These are phyloP conservation scores for Tinea semifulvella DNA, from an alignment of 2,888 invertebrate species.

Conservation along the genomic window DNA sequence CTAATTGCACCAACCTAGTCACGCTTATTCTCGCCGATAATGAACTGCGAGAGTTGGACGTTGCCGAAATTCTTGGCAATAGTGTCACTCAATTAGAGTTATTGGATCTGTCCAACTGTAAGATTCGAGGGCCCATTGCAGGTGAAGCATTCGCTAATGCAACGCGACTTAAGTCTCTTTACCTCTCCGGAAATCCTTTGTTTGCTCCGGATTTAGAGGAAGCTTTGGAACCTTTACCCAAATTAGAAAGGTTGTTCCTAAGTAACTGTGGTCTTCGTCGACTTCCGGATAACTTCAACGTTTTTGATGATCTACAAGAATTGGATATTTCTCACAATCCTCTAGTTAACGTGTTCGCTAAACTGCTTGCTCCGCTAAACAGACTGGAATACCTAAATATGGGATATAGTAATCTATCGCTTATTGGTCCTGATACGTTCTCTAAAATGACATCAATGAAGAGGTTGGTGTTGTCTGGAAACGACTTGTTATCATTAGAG, in stretches of 20 bases:
- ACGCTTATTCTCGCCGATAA: conserved; percentile 72
- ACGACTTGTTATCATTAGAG: conserved; percentile 71
- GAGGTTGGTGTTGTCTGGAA: conserved; percentile 73
- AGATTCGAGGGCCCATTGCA: conserved; percentile 71
- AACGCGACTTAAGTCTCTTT: conserved; percentile 70
- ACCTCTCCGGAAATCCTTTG: conserved; percentile 73
- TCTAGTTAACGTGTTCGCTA: conserved; percentile 72
- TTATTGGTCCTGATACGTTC: conserved; percentile 71
- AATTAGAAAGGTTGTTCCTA: conserved; percentile 71
- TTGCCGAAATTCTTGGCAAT: conserved; percentile 70
- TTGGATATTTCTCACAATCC: conserved; percentile 77
- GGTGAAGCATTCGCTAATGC: conserved; percentile 75
- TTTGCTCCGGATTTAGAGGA: conserved; percentile 73
- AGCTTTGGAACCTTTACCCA: conserved; percentile 71
- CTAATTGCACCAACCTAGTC: conserved; percentile 70
- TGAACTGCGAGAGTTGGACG: conserved; percentile 70
- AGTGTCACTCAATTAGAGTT: conserved; percentile 71
- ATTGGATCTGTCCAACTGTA: conserved; percentile 74
- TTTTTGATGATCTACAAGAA: conserved; percentile 71
- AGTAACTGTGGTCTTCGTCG: conserved; percentile 72
- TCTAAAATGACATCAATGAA: conserved; percentile 74
- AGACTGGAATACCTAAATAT: conserved; percentile 75
- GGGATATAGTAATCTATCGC: conserved; percentile 75
- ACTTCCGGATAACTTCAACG: conserved; percentile 73
- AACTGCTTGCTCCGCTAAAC: conserved; percentile 69